A percentile compares a stretch with the other conserved stretches of the same genome.
These are phyloP conservation scores for Formica exsecta DNA, from an alignment of 1,140 invertebrate species.

Conservation along the genomic window DNA sequence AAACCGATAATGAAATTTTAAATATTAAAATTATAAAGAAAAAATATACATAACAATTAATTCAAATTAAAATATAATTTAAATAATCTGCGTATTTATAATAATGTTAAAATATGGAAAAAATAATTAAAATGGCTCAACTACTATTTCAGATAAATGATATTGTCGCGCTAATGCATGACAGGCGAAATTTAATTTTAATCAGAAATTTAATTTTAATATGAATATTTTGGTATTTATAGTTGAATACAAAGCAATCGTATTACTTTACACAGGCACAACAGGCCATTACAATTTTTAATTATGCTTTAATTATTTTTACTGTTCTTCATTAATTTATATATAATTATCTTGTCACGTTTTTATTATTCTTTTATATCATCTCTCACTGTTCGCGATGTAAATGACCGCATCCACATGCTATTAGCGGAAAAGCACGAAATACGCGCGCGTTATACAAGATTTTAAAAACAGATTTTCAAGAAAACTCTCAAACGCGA, in stretches of 20 bases:
- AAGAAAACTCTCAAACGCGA: conserved; percentile 7
- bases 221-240: conserved; percentile 44
- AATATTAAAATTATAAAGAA: background rate
- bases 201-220: conserved; percentile 56
- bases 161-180: conserved; percentile 5
- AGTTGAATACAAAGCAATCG: conserved; percentile 16
- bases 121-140: conserved; percentile 31
- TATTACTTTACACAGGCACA: background rate
- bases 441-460: too few relatives aligned
- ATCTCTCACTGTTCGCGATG: background rate
- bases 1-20: conserved; percentile 18
- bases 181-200: conserved; percentile 51
- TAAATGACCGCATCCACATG: background rate
- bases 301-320: conserved; percentile 1
- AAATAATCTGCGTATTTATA: conserved; percentile 33
- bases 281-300: conserved; percentile 21
- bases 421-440: background rate
- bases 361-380: background rate
- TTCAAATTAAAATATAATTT: conserved; percentile 6
- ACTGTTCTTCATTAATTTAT: background rate
- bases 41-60: background rate
- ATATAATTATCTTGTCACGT: background rate
- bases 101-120: conserved; percentile 17
- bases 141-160: background rate
- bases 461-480: background rate